Evolutionary conservation across 2,113 vertebrate genomes (phyloP).

Genomic region (Podarcis muralis): DNA sequence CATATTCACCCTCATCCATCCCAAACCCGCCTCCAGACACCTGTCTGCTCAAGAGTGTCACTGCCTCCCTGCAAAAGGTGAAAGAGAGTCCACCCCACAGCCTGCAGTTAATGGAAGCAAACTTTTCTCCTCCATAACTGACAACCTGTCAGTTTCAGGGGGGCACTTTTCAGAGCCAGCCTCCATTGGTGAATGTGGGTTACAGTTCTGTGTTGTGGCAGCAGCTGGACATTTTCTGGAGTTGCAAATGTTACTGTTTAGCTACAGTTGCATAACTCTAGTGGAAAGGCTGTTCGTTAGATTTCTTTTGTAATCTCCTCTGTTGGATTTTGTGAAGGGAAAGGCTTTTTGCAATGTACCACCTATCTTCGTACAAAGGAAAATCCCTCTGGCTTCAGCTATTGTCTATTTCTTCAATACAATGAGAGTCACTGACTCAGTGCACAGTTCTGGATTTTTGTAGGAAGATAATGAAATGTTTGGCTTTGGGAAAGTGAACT

Average conservation of each 20-base stretch:
- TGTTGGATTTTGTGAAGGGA: slow-evolving; percentile 1
- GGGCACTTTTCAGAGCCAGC: not conserved
- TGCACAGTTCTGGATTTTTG: not conserved
- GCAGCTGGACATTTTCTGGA: slow-evolving; percentile 4
- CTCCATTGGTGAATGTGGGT: not conserved
- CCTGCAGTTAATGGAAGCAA: not conserved
- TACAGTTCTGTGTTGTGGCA: not conserved
- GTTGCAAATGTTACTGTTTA: not conserved
- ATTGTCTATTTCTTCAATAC: not conserved
- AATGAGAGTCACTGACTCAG: slow-evolving; percentile 12
- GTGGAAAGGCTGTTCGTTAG: slow-evolving; percentile 13
- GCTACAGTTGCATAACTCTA: not conserved
- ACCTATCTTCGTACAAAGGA: slow-evolving; percentile 10
- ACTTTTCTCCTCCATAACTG: not conserved
- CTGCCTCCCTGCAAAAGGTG: not conserved
- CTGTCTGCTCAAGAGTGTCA: not conserved
- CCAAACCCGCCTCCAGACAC: not conserved
- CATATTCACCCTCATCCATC: not conserved
- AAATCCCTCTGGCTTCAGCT: slow-evolving; percentile 16
- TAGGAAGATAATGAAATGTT: slow-evolving; percentile 16
- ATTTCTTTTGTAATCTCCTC: slow-evolving; percentile 6
- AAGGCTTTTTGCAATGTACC: slow-evolving; percentile 14
- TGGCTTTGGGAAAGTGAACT: slow-evolving; percentile 1
- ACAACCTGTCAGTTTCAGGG: not conserved
- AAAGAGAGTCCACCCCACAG: too few relatives aligned